phyloP scores from a whole-genome alignment of 92 coral and sea anemone genomes.

The Isaurus tuberculatus region DNA sequence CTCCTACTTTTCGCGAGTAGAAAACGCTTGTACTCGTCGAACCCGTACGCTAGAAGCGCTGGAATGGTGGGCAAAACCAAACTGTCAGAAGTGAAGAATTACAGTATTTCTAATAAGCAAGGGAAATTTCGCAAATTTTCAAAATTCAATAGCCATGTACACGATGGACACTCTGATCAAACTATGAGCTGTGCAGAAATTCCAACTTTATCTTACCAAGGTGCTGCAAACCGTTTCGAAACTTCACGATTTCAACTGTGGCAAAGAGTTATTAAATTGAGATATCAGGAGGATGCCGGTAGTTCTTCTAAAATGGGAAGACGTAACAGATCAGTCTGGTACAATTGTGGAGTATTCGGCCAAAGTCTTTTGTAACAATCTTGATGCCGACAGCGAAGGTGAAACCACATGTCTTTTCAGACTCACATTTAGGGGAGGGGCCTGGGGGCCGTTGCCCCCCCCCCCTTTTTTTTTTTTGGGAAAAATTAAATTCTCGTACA shows the following conservation, averaged over 20 bases:
- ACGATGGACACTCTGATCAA: neutral
- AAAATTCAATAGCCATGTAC: neutral
- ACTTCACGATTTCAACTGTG: neutral
- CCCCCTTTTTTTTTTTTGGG: no score
- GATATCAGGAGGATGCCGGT: slow-evolving; percentile 21
- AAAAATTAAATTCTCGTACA: no score
- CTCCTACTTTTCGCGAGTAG: slow-evolving; percentile 13
- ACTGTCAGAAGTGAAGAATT: slow-evolving; percentile 3
- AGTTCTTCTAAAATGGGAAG: slow-evolving; percentile 13
- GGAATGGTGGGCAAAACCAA: slow-evolving; percentile 14
- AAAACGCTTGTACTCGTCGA: neutral
- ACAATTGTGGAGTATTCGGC: slow-evolving; percentile 10
- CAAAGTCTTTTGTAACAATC: neutral
- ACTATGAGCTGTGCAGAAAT: neutral
- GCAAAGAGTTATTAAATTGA: neutral
- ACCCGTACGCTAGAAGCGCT: neutral
- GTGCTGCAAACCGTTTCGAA: slow-evolving; percentile 14
- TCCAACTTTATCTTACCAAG: slow-evolving; percentile 9
- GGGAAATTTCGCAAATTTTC: slow-evolving; percentile 7
- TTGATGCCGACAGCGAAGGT: neutral
- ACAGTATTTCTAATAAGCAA: neutral
- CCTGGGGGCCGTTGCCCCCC: no score
- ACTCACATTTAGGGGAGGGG: neutral
- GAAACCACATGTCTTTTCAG: neutral
- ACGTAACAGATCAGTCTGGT: slow-evolving; percentile 2